phyloP scores from a whole-genome alignment of 37 sponge, comb jelly and placozoan species.

The Chondrilla cf. caribensis region DNA sequence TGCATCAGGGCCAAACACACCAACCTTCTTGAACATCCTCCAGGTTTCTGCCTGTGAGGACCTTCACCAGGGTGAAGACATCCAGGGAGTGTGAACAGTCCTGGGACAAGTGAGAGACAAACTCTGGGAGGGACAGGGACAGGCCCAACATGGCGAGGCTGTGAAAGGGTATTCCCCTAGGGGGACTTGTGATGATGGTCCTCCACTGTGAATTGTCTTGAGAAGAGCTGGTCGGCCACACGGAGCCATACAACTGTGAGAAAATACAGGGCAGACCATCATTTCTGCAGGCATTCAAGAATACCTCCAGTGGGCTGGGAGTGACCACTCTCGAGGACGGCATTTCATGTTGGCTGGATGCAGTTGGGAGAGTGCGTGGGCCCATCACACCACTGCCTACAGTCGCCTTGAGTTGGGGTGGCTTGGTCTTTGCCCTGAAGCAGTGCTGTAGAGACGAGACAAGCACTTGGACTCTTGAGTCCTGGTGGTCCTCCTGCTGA shows the following conservation, averaged over 20 bases:
- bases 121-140: constrained; percentile 43
- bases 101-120: constrained; percentile 17
- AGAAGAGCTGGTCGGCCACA: constrained; percentile 36
- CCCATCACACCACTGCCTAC: neutral
- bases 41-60: constrained; percentile 51
- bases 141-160: constrained; percentile 59
- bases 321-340: too few relatives aligned
- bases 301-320: constrained; percentile 37
- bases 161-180: constrained; percentile 45
- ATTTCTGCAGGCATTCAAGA: constrained; percentile 35
- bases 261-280: constrained; percentile 38
- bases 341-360: neutral
- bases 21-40: neutral
- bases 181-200: constrained; percentile 1
- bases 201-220: neutral
- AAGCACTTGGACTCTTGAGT: neutral
- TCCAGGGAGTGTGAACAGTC: constrained; percentile 22
- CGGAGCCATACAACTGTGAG: constrained; percentile 46
- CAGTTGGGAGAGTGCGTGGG: neutral
- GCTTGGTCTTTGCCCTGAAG: constrained; percentile 2
- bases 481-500: too few relatives aligned
- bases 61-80: constrained; percentile 33
- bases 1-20: too few relatives aligned
- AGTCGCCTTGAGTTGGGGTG: neutral
- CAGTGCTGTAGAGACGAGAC: neutral